Evolutionary conservation across 2,797 vertebrate genomes (phyloP).

Genomic region (Miichthys miiuy): DNA sequence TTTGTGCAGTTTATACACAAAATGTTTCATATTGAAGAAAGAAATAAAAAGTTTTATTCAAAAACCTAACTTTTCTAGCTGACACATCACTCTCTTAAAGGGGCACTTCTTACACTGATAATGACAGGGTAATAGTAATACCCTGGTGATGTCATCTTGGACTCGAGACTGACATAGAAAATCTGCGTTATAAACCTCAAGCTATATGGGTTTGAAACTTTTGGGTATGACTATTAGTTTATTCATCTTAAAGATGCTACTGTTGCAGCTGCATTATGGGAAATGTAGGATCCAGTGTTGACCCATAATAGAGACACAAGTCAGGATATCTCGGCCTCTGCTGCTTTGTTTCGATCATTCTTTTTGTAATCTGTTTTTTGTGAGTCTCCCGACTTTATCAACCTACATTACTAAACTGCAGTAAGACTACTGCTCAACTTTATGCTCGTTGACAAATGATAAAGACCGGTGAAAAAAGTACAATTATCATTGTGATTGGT

Average conservation of each 20-base stretch:
- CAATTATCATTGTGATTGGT: neutral
- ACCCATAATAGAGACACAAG: neutral
- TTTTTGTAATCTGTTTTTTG: neutral
- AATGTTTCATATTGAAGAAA: no score
- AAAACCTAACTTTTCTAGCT: no score
- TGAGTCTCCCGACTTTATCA: no score
- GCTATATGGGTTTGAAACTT: neutral
- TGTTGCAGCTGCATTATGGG: neutral
- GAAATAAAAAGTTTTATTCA: no score
- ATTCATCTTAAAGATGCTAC: neutral
- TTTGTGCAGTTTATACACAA: neutral
- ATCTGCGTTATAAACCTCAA: neutral
- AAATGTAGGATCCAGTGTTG: neutral
- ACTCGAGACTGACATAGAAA: neutral
- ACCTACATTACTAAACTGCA: neutral
- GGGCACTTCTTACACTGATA: neutral
- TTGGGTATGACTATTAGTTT: neutral
- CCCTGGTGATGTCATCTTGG: neutral
- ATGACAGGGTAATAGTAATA: neutral
- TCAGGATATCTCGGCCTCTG: neutral
- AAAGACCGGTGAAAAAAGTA: neutral
- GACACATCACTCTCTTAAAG: neutral
- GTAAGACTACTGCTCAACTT: neutral
- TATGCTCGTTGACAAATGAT: neutral
- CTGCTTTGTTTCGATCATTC: neutral